Conservation (phyloP, 2,888 invertebrate species). For the Sminthurinus aureus region DNA sequence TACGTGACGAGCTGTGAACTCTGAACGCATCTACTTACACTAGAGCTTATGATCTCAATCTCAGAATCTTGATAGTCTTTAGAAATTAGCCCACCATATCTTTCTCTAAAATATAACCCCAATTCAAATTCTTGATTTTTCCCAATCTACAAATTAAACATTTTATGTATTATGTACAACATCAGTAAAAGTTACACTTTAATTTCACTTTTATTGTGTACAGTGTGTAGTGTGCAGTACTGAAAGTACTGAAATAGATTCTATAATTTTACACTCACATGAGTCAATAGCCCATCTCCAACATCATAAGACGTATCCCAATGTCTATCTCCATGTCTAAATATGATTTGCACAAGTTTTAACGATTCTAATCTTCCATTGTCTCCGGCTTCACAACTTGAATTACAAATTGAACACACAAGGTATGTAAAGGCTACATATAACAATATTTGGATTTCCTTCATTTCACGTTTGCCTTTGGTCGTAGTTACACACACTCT, state of each 20-base stretch:
- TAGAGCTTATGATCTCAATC: not conserved
- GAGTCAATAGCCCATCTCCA: not conserved
- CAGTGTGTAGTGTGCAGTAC: too few species aligned
- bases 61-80: not conserved
- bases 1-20: not conserved
- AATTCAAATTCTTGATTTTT: constrained; percentile 12
- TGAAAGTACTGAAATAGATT: too few species aligned
- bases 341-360: not conserved
- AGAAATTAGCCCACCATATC: not conserved
- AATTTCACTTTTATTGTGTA: too few species aligned
- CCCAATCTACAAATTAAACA: not conserved
- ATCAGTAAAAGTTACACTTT: too few species aligned
- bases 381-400: not conserved
- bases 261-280: not conserved
- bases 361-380: not conserved
- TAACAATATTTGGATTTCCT: too few species aligned
- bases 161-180: not conserved
- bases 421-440: too few species aligned
- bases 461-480: too few species aligned
- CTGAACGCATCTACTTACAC: not conserved
- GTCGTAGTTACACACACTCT: too few species aligned
- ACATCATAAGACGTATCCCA: not conserved
- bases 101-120: not conserved
- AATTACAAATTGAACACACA: too few species aligned
- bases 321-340: not conserved